Evolutionary conservation across 1,140 invertebrate genomes (phyloP), one percentile per base, ranked within the genome.

Genomic region (Drosophila erecta): DNA sequence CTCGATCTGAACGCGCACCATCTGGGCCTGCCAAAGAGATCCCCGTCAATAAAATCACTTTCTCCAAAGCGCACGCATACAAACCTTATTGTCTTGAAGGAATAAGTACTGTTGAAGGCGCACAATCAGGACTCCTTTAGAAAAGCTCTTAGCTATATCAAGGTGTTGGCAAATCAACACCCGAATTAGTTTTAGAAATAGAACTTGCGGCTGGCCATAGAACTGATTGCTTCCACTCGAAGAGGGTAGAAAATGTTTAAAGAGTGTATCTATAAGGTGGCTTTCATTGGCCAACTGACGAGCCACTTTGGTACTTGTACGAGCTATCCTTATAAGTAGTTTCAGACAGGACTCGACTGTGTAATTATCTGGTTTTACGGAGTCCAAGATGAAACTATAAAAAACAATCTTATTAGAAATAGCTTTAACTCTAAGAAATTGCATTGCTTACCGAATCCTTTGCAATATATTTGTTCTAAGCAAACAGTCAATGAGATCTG

Each of bases 401-500:
- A 15, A 30, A 38, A 33, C 1, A 49, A 40, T 50, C 0, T 22
- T 12, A 7, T 20, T 24, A 41, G 3, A 17, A 4, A 3, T 11
- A 20, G 1, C 15, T 12, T 4, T 20, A 20, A 4, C 14, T 20
- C 4, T 7, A 46, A 24, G 0, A 38, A 0, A 24, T 1, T 11
- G 20, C 5, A 43, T 12, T 30, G 37, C 74, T 76, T 91, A 96
- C 94, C 92, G 95, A 37, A 95, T 94, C 90, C 95, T 94, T 56
- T 95, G 93, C 40, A 97, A 89, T 72, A 98, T 94, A 90, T 97
- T 95, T 56, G 97, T 96, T 74, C 97, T 93, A 10, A 96, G 77
- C 17, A 97, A 91, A 54, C 95, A 95, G 90, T 95, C 94, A 33
- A 96, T 93, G 1, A 96, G 92, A 93, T 97, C 96, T 15, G 95